These are phyloP conservation scores for Meiosimyza decipiens DNA, from an alignment of 2,888 invertebrate genomes.

Conservation along the genomic window DNA sequence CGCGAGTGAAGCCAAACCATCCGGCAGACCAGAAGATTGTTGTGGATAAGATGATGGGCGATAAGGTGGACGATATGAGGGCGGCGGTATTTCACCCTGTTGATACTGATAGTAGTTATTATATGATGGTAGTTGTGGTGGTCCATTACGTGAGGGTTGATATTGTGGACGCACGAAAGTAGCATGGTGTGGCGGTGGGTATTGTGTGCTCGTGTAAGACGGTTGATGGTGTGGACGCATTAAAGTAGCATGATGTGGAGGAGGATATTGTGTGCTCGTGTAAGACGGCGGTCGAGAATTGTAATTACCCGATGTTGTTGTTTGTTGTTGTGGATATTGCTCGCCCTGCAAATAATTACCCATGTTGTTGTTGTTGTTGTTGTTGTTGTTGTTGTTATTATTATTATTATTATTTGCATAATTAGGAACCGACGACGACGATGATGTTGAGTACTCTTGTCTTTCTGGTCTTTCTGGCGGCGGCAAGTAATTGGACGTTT, in stretches of 20 bases:
- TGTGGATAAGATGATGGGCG: conserved; percentile 21
- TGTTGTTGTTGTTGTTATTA: conserved; percentile 48
- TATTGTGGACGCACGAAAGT: conserved; percentile 48
- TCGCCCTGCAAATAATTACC: conserved; percentile 60
- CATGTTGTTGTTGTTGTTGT: conserved; percentile 48
- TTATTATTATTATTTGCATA: conserved; percentile 61
- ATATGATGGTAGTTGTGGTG: conserved; percentile 33
- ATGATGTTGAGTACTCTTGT: conserved; percentile 27
- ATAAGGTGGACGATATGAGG: conserved; percentile 45
- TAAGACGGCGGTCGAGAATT: conserved; percentile 41
- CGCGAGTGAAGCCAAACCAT: conserved; percentile 57
- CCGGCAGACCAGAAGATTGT: conserved; percentile 29
- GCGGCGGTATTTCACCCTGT: conserved; percentile 57
- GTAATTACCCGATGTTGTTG: conserved; percentile 35
- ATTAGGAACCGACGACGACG: conserved; percentile 54
- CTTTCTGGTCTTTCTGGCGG: conserved; percentile 29
- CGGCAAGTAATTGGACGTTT: conserved; percentile 34
- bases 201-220: conserved; percentile 15
- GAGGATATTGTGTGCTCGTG: conserved; percentile 43
- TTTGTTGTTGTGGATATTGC: conserved; percentile 42
- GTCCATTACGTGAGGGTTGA: conserved; percentile 26
- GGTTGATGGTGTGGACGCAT: conserved; percentile 32
- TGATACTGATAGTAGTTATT: conserved; percentile 60
- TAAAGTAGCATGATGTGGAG: conserved; percentile 50
- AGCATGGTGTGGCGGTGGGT: conserved; percentile 46